Percentiles rank a stretch among this genome's conserved stretches.
Evolutionary conservation across 2,888 invertebrate genomes (phyloP).

Genomic region (Copidosoma aretas): DNA sequence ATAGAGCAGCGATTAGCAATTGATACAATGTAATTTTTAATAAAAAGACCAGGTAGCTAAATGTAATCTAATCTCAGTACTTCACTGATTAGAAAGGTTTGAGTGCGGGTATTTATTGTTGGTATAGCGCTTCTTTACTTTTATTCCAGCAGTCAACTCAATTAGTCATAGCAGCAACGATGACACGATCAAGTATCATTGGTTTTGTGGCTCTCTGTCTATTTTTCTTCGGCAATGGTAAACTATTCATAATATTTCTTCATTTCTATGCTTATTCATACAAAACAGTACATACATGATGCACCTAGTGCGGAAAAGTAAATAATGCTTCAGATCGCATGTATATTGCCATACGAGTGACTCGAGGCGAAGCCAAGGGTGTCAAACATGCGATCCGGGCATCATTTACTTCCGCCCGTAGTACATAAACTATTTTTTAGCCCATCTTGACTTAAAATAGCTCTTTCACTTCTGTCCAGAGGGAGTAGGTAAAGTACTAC

Average conservation of each 20-base stretch:
- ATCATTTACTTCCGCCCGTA: no score
- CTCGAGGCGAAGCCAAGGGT: no score
- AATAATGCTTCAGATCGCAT: background rate
- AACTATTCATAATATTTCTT: slow-evolving; percentile 10
- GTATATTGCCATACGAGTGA: no score
- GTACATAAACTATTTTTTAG: no score
- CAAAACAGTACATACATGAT: background rate
- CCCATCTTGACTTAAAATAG: no score
- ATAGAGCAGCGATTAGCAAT: background rate
- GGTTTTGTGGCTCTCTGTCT: slow-evolving; percentile 1
- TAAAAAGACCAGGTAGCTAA: no score
- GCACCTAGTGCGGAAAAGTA: background rate
- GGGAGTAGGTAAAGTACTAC: no score
- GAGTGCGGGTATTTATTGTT: background rate
- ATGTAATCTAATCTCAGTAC: background rate
- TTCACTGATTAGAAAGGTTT: background rate
- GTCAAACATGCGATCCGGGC: no score
- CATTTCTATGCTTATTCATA: background rate
- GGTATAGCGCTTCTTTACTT: background rate
- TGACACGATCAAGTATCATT: slow-evolving; percentile 11
- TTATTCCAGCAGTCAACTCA: background rate
- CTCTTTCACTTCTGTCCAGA: no score
- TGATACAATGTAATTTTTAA: background rate
- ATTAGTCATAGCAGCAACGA: slow-evolving; percentile 1
- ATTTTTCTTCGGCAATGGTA: slow-evolving; percentile 14